These are phyloP conservation scores for Drosophila subpulchrella DNA, from an alignment of 1,140 invertebrate species.

Conservation along the genomic window DNA sequence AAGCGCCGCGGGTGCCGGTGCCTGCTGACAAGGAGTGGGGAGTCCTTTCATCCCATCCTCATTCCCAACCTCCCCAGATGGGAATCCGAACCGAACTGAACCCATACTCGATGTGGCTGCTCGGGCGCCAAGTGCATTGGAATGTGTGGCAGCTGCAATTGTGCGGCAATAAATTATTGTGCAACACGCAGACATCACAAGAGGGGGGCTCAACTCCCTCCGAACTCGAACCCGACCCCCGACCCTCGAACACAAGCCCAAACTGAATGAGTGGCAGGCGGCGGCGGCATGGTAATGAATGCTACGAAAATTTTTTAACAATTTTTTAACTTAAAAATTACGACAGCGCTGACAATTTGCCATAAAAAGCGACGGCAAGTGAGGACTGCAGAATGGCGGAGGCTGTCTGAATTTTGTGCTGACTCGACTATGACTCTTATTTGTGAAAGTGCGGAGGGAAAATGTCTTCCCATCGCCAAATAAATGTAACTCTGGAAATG, in stretches of 20 bases:
- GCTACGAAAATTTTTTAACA: conserved; percentile 79
- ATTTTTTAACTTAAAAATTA: conserved; percentile 82
- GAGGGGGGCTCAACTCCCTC: conserved; percentile 14
- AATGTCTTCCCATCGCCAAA: conserved; percentile 3
- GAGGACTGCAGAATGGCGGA: conserved; percentile 23
- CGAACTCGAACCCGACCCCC: conserved; percentile 4
- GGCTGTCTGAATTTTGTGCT: conserved; percentile 56
- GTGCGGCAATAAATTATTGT: conserved; percentile 82
- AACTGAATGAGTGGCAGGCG: conserved; percentile 54
- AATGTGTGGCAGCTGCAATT: conserved; percentile 81
- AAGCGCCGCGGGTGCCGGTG: conserved; percentile 69
- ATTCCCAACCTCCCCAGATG: neutral
- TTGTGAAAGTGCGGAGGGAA: neutral
- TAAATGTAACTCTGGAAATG: conserved; percentile 11
- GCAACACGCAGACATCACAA: conserved; percentile 73
- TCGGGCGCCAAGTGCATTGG: conserved; percentile 73
- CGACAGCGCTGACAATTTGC: conserved; percentile 79
- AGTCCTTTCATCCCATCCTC: neutral
- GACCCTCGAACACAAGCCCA: neutral
- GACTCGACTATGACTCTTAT: conserved; percentile 40
- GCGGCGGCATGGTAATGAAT: conserved; percentile 69
- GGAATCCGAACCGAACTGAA: conserved; percentile 21
- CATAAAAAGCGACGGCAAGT: conserved; percentile 55
- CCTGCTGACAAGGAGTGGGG: conserved; percentile 25
- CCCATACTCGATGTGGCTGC: conserved; percentile 41